Base-by-base conservation (phyloP, 2,113 vertebrate species). In the Raja brachyura region DNA sequence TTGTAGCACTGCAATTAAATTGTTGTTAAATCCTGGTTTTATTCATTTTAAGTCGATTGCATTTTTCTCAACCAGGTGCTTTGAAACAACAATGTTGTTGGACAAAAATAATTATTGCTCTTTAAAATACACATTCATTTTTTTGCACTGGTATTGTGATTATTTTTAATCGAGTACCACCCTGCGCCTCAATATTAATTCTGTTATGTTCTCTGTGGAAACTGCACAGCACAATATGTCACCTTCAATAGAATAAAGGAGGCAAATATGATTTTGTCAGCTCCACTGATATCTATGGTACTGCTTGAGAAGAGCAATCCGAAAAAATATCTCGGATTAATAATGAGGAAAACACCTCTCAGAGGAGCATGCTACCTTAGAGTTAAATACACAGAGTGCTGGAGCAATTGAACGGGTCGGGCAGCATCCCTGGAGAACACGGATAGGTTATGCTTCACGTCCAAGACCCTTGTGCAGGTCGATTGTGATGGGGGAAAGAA, bases 11-110 rank as follows among this genome's bases (percentile, higher is more conserved):
- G 59, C 31, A 88, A 88, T 88, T 88, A 88, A 31, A 16, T 88
- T 63, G 59, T 63, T 88, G 83, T 66, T 88, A 88, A 88, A 88
- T 63, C 83, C 4, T 88, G 59, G 28, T 88, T 88, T 88, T 63
- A 88, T 88, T 88, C 83, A 88, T 88, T 88, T n/a, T 88, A 88
- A 66, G 59, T 88, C n/a, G 31, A 88, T 13, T 88, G 25, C n/a
- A n/a, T 88, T 63, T 88, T 86, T 88, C 39, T 48, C 39, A 48
- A 63, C 83, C 83, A 88, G 13, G 13, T 88, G 59, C 83, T 88
- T 88, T 63, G 11, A 88, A 88, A 88, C 59, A 86, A 31, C 56
- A 86, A 88, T 18, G 59, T 31, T 63, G 63, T 88, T 63, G n/a
- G 83, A 88, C 83, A 63, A 88, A 88, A 88, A 88, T 88, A 88